Conservation (phyloP, 2,797 vertebrate genomes). For the Hylomyscus alleni region DNA sequence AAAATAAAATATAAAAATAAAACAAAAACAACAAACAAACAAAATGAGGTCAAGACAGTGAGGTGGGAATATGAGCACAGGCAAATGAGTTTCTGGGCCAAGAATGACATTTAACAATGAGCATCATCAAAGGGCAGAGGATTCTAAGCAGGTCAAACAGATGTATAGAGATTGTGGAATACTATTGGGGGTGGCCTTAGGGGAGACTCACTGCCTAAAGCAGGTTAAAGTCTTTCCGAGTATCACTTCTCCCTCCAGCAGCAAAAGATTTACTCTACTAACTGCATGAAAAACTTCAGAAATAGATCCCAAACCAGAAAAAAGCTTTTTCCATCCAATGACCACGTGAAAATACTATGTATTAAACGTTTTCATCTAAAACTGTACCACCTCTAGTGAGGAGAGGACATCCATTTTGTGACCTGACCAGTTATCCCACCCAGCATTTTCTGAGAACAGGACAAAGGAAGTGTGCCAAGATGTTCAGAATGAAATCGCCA, state of each 20-base stretch:
- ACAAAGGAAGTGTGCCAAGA: slow-evolving; percentile 64
- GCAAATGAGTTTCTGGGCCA: not conserved
- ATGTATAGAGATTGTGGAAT: not conserved
- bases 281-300: slow-evolving; percentile 50
- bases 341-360: not conserved
- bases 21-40: not conserved
- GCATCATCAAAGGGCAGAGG: not conserved
- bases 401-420: slow-evolving; percentile 72
- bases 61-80: not conserved
- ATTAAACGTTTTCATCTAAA: slow-evolving; percentile 40
- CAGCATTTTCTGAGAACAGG: slow-evolving; percentile 65
- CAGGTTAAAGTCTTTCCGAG: slow-evolving; percentile 30
- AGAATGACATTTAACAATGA: slow-evolving; percentile 20
- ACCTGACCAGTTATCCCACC: slow-evolving; percentile 14
- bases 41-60: slow-evolving; percentile 21
- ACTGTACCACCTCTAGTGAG: slow-evolving; percentile 41
- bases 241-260: slow-evolving; percentile 6
- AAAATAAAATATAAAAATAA: slow-evolving; percentile 17
- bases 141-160: slow-evolving; percentile 27
- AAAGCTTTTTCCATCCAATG: slow-evolving; percentile 28
- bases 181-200: not conserved
- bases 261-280: slow-evolving; percentile 16
- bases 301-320: slow-evolving; percentile 29
- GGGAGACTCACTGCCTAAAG: not conserved
- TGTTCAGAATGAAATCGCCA: slow-evolving; percentile 50